phyloP scores from a whole-genome alignment of 2,113 vertebrate genomes.

The Chinchilla lanigera region DNA sequence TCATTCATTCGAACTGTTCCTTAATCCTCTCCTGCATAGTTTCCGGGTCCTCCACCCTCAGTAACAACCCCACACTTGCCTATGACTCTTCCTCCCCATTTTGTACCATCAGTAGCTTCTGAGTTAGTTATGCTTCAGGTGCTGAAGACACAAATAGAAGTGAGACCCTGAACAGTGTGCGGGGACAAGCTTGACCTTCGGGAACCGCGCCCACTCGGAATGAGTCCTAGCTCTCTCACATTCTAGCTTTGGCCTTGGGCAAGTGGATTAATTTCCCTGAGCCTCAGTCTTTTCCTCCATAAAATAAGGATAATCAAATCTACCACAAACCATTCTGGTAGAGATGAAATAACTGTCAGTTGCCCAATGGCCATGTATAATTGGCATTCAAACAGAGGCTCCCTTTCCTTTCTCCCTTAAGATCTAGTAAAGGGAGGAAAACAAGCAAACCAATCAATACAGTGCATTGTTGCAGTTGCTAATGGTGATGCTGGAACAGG shows the following conservation, averaged over 20 bases:
- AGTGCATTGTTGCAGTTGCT: not conserved
- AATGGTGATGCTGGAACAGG: not conserved
- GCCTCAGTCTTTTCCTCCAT: not conserved
- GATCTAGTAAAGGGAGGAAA: conserved; percentile 1
- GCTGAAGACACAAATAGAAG: not conserved
- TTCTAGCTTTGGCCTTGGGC: not conserved
- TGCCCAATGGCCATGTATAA: not conserved
- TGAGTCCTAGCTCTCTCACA: not conserved
- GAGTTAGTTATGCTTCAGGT: not conserved
- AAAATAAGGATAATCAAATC: not conserved
- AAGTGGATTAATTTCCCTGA: not conserved
- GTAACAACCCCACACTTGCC: not conserved
- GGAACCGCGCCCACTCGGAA: fast-evolving
- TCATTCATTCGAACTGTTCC: not conserved
- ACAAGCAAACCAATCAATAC: not conserved
- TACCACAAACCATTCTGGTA: fast-evolving
- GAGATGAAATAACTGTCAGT: not conserved
- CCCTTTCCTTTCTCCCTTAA: not conserved
- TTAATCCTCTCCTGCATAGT: not conserved
- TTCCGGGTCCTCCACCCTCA: not conserved
- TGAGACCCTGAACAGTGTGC: not conserved
- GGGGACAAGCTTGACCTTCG: not conserved
- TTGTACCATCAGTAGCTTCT: not conserved
- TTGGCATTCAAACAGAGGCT: not conserved
- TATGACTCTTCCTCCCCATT: fast-evolving